Percentiles rank a stretch among this genome's conserved stretches.
Evolutionary conservation across 2,113 vertebrate genomes (phyloP).

Genomic region (Xiphophorus hellerii): DNA sequence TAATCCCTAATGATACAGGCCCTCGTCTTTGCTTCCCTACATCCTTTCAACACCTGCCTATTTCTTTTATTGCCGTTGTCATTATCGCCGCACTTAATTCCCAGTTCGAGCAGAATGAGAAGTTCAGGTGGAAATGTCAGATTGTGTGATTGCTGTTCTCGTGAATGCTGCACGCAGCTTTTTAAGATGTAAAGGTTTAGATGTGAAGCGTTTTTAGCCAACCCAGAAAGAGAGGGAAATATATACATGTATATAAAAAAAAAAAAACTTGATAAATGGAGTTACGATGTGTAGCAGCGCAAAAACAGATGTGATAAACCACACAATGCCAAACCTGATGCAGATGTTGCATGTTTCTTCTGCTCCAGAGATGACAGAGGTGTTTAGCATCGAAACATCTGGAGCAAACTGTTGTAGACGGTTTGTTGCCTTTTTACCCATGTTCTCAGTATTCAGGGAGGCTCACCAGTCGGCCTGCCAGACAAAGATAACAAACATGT

Average conservation of each 20-base stretch:
- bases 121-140: constrained; percentile 21
- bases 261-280: background rate
- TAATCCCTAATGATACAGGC: constrained; percentile 79
- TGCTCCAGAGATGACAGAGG: constrained; percentile 30
- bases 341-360: constrained; percentile 31
- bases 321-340: constrained; percentile 5
- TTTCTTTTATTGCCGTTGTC: constrained; percentile 54
- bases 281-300: background rate
- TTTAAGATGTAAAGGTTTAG: background rate
- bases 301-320: constrained; percentile 7
- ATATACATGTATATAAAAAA: background rate
- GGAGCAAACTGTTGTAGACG: constrained; percentile 15
- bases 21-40: constrained; percentile 50
- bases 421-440: constrained; percentile 1
- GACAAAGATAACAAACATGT: constrained; percentile 13
- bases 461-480: constrained; percentile 16
- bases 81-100: constrained; percentile 50
- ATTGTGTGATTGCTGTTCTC: constrained; percentile 29
- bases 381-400: constrained; percentile 12
- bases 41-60: constrained; percentile 64
- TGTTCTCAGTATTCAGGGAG: background rate
- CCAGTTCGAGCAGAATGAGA: constrained; percentile 32
- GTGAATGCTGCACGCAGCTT: background rate
- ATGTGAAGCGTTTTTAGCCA: background rate
- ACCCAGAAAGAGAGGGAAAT: background rate